phyloP scores from a whole-genome alignment of 2,113 vertebrate genomes.

The Plotosus lineatus region DNA sequence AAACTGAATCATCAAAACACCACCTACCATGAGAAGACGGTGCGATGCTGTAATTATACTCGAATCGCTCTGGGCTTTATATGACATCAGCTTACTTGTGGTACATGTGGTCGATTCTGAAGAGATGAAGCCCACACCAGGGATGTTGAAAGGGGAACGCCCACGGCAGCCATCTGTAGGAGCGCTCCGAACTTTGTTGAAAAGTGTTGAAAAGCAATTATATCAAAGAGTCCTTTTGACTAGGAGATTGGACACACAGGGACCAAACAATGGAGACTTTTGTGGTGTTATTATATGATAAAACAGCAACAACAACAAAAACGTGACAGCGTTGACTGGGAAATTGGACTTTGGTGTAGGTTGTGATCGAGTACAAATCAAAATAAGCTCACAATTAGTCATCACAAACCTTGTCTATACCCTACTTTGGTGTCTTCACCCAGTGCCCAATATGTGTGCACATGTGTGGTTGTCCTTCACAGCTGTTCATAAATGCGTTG shows the following conservation, averaged over 20 bases:
- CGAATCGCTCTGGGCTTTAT: neutral
- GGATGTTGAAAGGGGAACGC: constrained; percentile 9
- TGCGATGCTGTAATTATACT: constrained; percentile 19
- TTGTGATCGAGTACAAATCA: neutral
- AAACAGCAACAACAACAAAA: neutral
- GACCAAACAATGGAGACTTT: neutral
- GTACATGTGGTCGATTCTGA: constrained; percentile 3
- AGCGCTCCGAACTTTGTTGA: neutral
- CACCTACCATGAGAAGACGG: neutral
- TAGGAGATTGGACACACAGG: neutral
- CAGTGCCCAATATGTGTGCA: neutral
- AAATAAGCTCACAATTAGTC: neutral
- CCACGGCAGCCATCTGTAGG: constrained; percentile 10
- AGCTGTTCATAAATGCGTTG: too few relatives aligned
- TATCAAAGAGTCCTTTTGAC: neutral
- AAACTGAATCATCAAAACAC: constrained; percentile 15
- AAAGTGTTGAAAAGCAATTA: neutral
- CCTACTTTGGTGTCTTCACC: neutral
- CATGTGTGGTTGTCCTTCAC: neutral
- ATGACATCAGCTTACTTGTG: constrained; percentile 14
- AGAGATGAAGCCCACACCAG: neutral
- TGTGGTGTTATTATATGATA: neutral
- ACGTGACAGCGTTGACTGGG: neutral
- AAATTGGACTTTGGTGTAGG: neutral
- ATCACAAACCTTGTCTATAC: neutral